Base-by-base conservation (phyloP, 2,888 invertebrate genomes). In the Acleris literana region DNA sequence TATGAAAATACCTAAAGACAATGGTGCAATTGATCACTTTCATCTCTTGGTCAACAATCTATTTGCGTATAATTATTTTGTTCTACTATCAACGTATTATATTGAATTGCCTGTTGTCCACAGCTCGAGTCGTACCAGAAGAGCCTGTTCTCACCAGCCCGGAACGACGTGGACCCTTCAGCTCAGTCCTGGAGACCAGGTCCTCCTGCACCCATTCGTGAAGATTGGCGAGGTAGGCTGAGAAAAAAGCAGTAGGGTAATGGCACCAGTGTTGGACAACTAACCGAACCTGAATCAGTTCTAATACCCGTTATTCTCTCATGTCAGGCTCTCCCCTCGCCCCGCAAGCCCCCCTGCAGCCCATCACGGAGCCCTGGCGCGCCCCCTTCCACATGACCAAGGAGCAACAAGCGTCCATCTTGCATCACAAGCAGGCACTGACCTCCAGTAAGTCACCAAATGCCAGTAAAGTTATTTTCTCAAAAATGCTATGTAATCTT, bases 401-500 rank as follows among this genome's bases (percentile, higher is more conserved):
- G 69, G 85, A 88, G 33, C 87, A 86, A 64, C 83, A 84, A 4
- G 81, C 94, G 0, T 86, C 92, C 68, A 95, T 95, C 39, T 70
- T 95, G 48, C 93, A 93, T 54, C 95, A 95, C 85, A 94, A 94
- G 70, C 94, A 95, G 76, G 94, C 94, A 0, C 80, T 95, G 13
- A 93, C 94, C 57, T 93, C 95, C 72, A 92, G 92, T 91, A 65
- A 72, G 71, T 25, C 3, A 22, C 3, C 22, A 22, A 22, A 0
- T 22, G 2, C 22, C 22, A 22, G 22, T 22, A 3, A 20, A 20
- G 2, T 20, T 1, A 20, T n/a, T n/a, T n/a, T n/a, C n/a, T n/a
- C n/a, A n/a, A n/a, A n/a, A n/a, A n/a, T n/a, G n/a, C n/a, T n/a
- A n/a, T n/a, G n/a, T n/a, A n/a, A n/a, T n/a, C n/a, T n/a, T n/a